These are phyloP conservation scores for Prietella phreatophila DNA, from an alignment of 2,113 vertebrate species.

Conservation along the genomic window DNA sequence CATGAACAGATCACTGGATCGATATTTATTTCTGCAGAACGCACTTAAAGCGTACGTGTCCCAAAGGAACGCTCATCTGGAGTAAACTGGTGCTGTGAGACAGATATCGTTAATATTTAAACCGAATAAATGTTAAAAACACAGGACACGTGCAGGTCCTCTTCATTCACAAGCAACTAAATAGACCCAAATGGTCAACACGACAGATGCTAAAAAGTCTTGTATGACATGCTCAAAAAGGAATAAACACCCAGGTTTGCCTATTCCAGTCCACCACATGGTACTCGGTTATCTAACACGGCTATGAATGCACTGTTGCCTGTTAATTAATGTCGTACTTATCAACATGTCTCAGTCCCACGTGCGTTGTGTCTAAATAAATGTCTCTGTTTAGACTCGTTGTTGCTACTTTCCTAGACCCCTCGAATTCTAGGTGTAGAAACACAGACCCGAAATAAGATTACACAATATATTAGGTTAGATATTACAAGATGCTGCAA, in stretches of 20 bases:
- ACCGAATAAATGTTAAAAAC: background rate
- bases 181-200: no score
- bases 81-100: background rate
- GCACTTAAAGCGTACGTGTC: background rate
- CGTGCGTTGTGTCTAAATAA: background rate
- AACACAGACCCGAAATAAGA: background rate
- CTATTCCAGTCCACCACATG: constrained; percentile 10
- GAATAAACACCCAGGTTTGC: background rate
- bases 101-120: background rate
- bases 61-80: background rate
- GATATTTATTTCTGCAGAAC: constrained; percentile 42
- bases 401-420: background rate
- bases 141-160: background rate
- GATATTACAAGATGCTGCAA: background rate
- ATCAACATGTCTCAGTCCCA: background rate
- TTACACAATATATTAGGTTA: background rate
- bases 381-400: background rate
- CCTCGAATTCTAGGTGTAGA: background rate
- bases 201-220: background rate
- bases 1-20: constrained; percentile 45
- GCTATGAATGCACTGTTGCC: background rate
- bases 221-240: background rate
- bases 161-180: background rate
- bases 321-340: constrained; percentile 2
- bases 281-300: background rate